phyloP scores from a whole-genome alignment of 2,797 vertebrate genomes.

The Cheirogaleus major region DNA sequence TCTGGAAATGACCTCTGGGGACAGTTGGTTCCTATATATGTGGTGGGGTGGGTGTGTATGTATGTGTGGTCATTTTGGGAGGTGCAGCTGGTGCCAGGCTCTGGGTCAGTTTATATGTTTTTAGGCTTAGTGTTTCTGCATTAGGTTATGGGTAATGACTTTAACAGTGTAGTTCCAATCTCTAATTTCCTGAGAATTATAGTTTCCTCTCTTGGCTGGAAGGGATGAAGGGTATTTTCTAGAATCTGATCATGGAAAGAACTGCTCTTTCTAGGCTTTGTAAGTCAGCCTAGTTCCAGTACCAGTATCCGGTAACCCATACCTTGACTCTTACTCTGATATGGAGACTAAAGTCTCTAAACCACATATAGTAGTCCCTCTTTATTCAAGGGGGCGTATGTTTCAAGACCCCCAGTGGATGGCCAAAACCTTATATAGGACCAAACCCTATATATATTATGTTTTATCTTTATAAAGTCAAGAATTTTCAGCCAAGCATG shows the following conservation, averaged over 20 bases:
- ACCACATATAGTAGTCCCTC: background rate
- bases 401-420: background rate
- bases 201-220: background rate
- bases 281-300: background rate
- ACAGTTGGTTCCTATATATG: background rate
- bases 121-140: background rate
- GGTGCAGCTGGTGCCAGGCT: background rate
- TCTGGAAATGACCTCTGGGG: background rate
- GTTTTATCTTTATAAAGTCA: background rate
- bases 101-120: background rate
- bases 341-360: background rate
- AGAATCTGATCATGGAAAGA: background rate
- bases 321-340: background rate
- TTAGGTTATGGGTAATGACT: background rate
- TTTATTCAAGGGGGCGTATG: background rate
- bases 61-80: background rate
- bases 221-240: background rate
- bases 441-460: background rate
- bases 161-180: background rate
- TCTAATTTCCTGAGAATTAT: background rate
- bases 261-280: background rate
- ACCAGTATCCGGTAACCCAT: background rate
- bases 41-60: background rate
- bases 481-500: background rate
- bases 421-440: background rate